These are phyloP conservation scores for Hipparchia semele DNA, from an alignment of 2,888 invertebrate species.

Conservation along the genomic window DNA sequence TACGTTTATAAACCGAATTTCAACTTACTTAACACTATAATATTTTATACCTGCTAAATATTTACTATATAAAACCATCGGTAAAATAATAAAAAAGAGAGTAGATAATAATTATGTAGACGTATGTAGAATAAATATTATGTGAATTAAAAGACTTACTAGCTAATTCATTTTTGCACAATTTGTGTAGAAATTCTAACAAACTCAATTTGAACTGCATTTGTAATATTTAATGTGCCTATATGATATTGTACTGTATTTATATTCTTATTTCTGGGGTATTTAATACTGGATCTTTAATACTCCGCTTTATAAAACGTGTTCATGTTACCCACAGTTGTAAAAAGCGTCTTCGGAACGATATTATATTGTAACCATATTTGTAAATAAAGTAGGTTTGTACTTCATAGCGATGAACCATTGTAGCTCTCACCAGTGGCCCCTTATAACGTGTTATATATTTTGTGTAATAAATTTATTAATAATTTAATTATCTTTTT, in stretches of 20 bases:
- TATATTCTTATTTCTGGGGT: constrained; percentile 37
- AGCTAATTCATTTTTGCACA: constrained; percentile 32
- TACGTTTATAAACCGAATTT: constrained; percentile 61
- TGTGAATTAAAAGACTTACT: constrained; percentile 36
- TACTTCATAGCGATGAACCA: constrained; percentile 62
- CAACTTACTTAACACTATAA: constrained; percentile 44
- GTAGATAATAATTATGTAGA: not conserved
- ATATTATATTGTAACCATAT: constrained; percentile 34
- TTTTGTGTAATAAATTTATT: constrained; percentile 71
- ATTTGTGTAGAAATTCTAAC: constrained; percentile 23
- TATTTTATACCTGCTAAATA: constrained; percentile 27
- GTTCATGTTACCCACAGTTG: constrained; percentile 37
- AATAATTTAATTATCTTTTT: constrained; percentile 44
- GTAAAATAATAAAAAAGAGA: not conserved
- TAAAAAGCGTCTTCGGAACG: constrained; percentile 16
- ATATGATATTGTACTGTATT: constrained; percentile 40
- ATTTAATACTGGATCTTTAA: constrained; percentile 27
- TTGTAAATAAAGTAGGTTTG: constrained; percentile 62
- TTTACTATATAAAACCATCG: not conserved
- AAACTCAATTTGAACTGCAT: constrained; percentile 35
- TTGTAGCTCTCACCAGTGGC: constrained; percentile 78
- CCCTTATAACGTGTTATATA: constrained; percentile 67
- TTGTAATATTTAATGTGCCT: constrained; percentile 43
- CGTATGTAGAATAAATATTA: constrained; percentile 26
- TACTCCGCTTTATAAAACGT: constrained; percentile 32